These are phyloP conservation scores for Nasonia oneida DNA, from an alignment of 2,888 invertebrate genomes.

Conservation along the genomic window DNA sequence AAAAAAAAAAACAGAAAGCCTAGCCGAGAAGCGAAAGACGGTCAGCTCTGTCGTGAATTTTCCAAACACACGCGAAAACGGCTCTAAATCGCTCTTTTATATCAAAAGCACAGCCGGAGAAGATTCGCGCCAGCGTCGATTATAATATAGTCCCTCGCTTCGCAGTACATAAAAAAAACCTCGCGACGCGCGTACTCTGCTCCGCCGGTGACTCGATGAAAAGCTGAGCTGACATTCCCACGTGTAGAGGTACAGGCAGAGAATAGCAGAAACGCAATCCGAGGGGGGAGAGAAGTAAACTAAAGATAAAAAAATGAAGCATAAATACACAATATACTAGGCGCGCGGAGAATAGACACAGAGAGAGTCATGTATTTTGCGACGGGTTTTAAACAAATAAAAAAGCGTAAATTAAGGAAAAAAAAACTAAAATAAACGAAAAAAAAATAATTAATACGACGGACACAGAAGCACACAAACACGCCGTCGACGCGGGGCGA, in stretches of 20 bases:
- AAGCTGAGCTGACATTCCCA: constrained; percentile 38
- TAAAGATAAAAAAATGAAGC: constrained; percentile 56
- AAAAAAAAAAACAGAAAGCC: constrained; percentile 17
- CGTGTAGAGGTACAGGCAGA: constrained; percentile 1
- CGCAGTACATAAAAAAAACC: background rate
- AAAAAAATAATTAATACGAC: constrained; percentile 57
- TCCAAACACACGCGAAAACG: background rate
- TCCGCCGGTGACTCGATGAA: constrained; percentile 15
- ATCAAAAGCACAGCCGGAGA: background rate
- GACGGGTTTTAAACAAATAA: constrained; percentile 77
- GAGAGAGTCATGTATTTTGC: constrained; percentile 77
- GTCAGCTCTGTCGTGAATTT: constrained; percentile 15
- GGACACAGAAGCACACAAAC: constrained; percentile 33
- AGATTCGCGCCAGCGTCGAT: background rate
- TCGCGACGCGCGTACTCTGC: constrained; percentile 42
- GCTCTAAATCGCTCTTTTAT: background rate
- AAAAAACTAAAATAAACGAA: constrained; percentile 67
- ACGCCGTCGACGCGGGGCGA: constrained; percentile 43
- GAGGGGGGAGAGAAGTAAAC: constrained; percentile 42
- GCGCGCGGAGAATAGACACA: constrained; percentile 69
- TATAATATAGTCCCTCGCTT: background rate
- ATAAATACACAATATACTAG: constrained; percentile 65
- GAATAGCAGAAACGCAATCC: background rate
- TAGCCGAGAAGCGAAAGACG: constrained; percentile 45
- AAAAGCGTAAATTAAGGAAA: constrained; percentile 66